Conservation (phyloP, 2,113 vertebrate species). For the Hylia prasina region DNA sequence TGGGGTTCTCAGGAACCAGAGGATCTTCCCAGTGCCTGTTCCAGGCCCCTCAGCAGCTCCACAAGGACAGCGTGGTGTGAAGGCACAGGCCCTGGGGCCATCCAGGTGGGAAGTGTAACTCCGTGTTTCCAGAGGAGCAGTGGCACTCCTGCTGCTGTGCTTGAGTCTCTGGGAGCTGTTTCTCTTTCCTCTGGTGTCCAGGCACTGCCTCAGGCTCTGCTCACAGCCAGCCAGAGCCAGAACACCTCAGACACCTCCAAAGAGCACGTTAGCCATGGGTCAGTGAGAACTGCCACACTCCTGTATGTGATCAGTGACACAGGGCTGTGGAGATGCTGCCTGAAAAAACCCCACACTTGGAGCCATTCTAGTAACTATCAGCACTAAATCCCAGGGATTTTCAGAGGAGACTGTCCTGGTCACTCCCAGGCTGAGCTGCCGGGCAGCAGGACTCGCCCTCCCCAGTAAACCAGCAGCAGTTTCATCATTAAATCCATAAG, state of each 20-base stretch:
- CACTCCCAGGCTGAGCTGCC: not conserved
- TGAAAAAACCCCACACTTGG: not conserved
- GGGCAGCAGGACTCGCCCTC: not conserved
- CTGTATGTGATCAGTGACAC: fast-evolving
- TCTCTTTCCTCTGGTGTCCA: not conserved
- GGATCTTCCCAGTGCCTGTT: not conserved
- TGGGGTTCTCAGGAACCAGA: not conserved
- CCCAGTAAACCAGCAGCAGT: not conserved
- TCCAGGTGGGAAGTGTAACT: not conserved
- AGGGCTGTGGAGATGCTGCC: not conserved
- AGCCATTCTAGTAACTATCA: not conserved
- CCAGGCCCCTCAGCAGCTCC: not conserved
- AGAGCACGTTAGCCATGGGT: not conserved
- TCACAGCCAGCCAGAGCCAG: not conserved
- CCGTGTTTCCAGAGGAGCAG: not conserved
- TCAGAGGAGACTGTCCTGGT: not conserved
- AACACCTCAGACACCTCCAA: not conserved
- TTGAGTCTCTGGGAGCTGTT: not conserved
- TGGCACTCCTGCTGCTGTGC: not conserved
- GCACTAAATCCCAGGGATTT: not conserved
- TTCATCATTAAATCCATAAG: not conserved
- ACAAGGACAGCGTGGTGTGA: not conserved
- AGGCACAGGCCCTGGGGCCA: not conserved
- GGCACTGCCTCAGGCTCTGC: not conserved
- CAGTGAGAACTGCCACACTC: not conserved